Percentiles rank a stretch among this genome's conserved stretches.
Evolutionary conservation across 2,888 invertebrate species (phyloP).

Genomic region (Tipula unca): DNA sequence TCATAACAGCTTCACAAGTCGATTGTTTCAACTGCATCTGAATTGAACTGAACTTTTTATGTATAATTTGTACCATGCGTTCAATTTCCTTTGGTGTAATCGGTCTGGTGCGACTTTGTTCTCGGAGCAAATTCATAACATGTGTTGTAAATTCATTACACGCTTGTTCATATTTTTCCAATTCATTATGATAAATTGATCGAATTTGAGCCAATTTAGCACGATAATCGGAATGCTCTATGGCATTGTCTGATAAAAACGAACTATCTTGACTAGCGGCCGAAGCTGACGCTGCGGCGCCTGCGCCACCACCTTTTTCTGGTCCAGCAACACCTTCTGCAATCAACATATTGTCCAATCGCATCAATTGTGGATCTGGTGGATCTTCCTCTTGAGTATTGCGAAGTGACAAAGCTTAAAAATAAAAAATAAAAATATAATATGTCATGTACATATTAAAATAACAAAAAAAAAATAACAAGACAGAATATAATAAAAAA

Average conservation of each 20-base stretch:
- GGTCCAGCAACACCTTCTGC: slow-evolving; percentile 98
- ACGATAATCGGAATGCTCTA: slow-evolving; percentile 98
- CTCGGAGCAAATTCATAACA: slow-evolving; percentile 93
- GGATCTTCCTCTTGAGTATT: slow-evolving; percentile 98
- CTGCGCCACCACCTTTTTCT: slow-evolving; percentile 83
- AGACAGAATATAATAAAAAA: not conserved
- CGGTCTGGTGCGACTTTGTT: slow-evolving; percentile 94
- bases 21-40: slow-evolving; percentile 99
- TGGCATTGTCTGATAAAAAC: slow-evolving; percentile 70
- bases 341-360: slow-evolving; percentile 97
- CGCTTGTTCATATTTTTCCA: slow-evolving; percentile 99
- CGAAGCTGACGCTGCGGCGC: slow-evolving; percentile 81
- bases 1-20: slow-evolving; percentile 99
- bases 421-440: not conserved
- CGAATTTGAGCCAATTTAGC: slow-evolving; percentile 98
- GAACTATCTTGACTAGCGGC: slow-evolving; percentile 62
- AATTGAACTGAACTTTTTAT: slow-evolving; percentile 95
- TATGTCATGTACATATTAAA: not conserved
- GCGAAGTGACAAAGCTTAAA: slow-evolving; percentile 79
- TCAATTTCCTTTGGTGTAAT: slow-evolving; percentile 99
- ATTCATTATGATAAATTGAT: slow-evolving; percentile 97
- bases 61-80: slow-evolving; percentile 97
- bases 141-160: slow-evolving; percentile 99
- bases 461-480: not conserved
- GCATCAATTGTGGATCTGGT: slow-evolving; percentile 96